A percentile compares a stretch with the other conserved stretches of the same genome.
Conservation (phyloP, 2,113 vertebrate species). For the Eudyptes chrysolophus region DNA sequence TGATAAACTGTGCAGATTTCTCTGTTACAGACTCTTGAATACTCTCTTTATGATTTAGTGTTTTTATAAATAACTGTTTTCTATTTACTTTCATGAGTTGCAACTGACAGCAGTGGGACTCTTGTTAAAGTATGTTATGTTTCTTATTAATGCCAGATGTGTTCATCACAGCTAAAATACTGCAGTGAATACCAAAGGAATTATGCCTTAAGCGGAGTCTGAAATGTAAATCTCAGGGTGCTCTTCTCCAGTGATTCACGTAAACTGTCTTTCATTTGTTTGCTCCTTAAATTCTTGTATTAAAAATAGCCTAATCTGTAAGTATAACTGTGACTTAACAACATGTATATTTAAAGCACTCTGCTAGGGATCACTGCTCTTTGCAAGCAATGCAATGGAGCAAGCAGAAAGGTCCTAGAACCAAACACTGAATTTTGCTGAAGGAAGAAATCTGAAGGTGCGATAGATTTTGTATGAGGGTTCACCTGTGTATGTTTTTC, state of each 20-base stretch:
- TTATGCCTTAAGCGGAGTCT: conserved; percentile 7
- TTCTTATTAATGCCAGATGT: conserved; percentile 17
- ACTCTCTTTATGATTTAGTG: background rate
- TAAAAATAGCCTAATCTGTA: background rate
- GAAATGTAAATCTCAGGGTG: background rate
- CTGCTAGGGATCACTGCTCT: background rate
- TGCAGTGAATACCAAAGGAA: background rate
- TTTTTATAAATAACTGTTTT: conserved; percentile 35
- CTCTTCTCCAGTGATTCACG: background rate
- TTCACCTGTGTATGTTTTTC: accelerated
- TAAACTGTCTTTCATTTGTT: background rate
- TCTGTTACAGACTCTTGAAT: background rate
- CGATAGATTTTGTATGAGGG: accelerated
- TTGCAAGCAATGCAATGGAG: background rate
- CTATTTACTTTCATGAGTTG: conserved; percentile 8
- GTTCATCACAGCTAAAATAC: background rate
- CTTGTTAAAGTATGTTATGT: background rate
- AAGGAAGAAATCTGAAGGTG: background rate
- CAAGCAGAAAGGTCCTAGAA: background rate
- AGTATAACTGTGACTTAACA: background rate
- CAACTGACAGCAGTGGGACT: conserved; percentile 5
- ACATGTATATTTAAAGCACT: background rate
- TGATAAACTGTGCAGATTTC: background rate
- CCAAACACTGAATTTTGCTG: background rate
- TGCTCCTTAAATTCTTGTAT: background rate